Percentiles rank a stretch among this genome's conserved stretches.
These are phyloP conservation scores for Brenthis ino DNA, from an alignment of 2,888 invertebrate species.

Conservation along the genomic window DNA sequence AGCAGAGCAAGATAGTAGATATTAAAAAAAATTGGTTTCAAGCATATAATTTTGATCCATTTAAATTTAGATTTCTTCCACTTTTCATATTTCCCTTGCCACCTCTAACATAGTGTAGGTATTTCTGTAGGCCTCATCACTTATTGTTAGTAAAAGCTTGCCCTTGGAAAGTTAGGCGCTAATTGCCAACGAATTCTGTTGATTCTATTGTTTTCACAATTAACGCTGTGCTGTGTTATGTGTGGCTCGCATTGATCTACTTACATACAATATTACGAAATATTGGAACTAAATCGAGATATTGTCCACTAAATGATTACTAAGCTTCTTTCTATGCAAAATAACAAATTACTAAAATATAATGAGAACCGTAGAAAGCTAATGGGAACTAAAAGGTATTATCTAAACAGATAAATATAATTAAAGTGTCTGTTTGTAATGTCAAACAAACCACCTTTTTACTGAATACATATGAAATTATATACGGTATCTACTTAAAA, in stretches of 20 bases:
- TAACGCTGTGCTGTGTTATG: slow-evolving; percentile 29
- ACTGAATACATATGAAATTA: no score
- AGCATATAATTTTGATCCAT: no score
- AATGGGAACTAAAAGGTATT: no score
- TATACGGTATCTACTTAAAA: no score
- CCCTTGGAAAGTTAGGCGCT: slow-evolving; percentile 64
- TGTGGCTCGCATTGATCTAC: slow-evolving; percentile 2
- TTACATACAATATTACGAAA: slow-evolving; percentile 10
- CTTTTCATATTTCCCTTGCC: slow-evolving; percentile 15
- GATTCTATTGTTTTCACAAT: slow-evolving; percentile 37
- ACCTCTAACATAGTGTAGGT: slow-evolving; percentile 22
- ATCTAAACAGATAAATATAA: no score
- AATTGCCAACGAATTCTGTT: slow-evolving; percentile 46
- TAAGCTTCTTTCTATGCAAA: neutral
- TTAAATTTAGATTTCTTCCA: neutral
- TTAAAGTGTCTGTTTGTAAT: no score
- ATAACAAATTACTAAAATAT: neutral
- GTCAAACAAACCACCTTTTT: no score
- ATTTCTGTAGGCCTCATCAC: neutral
- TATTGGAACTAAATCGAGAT: neutral
- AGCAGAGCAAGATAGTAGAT: no score
- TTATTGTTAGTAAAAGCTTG: slow-evolving; percentile 37
- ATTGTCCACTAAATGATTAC: neutral
- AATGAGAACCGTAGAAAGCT: no score
- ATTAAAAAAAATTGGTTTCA: no score